A percentile compares a stretch with the other conserved stretches of the same genome.
phyloP scores from a whole-genome alignment of 2,797 vertebrate genomes.

The Propithecus perrieri region DNA sequence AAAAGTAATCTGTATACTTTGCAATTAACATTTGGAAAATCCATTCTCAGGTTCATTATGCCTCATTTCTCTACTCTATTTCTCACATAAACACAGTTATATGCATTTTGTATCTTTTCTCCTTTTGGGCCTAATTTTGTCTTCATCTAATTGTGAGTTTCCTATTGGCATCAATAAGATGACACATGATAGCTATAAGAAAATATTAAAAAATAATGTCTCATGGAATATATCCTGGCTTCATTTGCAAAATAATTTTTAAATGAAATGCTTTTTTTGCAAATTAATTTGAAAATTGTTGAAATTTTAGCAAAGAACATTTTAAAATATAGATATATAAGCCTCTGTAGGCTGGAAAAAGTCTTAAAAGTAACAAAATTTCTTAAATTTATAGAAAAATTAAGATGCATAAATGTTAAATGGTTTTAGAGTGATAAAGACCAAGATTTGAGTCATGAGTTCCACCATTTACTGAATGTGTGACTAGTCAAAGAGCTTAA shows the following conservation, averaged over 20 bases:
- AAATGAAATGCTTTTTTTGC: neutral
- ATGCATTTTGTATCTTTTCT: neutral
- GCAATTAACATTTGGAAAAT: neutral
- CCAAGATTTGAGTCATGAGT: neutral
- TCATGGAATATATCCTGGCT: neutral
- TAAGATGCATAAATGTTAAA: neutral
- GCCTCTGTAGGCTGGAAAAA: neutral
- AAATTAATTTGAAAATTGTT: neutral
- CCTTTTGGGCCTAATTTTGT: neutral
- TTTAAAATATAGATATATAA: neutral
- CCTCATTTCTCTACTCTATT: neutral
- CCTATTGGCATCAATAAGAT: neutral
- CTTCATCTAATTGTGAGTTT: neutral
- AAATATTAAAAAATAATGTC: neutral
- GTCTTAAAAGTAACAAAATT: neutral
- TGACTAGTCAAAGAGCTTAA: neutral
- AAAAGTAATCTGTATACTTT: neutral
- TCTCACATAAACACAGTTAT: neutral
- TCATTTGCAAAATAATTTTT: neutral
- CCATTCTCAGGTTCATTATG: neutral
- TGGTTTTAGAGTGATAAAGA: neutral
- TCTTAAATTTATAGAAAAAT: neutral
- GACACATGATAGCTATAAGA: neutral
- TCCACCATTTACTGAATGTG: neutral
- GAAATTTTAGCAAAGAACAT: neutral